Evolutionary conservation across 1,140 invertebrate genomes (phyloP).

Genomic region (Melanaphis sacchari): DNA sequence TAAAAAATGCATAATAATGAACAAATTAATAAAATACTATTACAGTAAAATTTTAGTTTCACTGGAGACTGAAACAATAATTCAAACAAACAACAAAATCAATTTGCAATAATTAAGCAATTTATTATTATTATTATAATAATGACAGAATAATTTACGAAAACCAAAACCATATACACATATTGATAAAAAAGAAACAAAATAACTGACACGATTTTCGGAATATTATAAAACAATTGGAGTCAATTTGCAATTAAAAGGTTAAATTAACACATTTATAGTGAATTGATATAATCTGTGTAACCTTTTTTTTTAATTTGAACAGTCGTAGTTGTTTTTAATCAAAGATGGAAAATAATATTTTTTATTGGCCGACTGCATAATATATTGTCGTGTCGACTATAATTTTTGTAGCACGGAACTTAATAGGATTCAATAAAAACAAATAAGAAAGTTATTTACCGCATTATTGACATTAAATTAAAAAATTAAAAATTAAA

Average conservation of each 20-base stretch:
- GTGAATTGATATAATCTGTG: not conserved
- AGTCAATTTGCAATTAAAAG: conserved; percentile 25
- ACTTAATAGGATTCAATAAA: not conserved
- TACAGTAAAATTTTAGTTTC: not conserved
- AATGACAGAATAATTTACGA: not conserved
- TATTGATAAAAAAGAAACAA: not conserved
- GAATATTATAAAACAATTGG: not conserved
- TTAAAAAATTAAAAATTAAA: too few relatives aligned
- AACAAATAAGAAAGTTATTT: too few relatives aligned
- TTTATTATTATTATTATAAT: not conserved
- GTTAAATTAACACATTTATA: not conserved
- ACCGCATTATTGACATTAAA: too few relatives aligned
- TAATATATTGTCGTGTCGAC: not conserved
- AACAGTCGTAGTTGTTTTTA: not conserved
- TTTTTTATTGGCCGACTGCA: not conserved
- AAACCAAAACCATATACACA: not conserved
- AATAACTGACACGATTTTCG: not conserved
- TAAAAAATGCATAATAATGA: not conserved
- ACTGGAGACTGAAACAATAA: not conserved
- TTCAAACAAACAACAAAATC: not conserved
- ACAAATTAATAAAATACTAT: not conserved
- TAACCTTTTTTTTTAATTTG: not conserved
- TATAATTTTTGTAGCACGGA: not conserved
- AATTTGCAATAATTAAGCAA: not conserved
- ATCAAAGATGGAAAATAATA: not conserved